Evolutionary conservation across 2,888 invertebrate genomes (phyloP).

Genomic region (Synergus itoensis): DNA sequence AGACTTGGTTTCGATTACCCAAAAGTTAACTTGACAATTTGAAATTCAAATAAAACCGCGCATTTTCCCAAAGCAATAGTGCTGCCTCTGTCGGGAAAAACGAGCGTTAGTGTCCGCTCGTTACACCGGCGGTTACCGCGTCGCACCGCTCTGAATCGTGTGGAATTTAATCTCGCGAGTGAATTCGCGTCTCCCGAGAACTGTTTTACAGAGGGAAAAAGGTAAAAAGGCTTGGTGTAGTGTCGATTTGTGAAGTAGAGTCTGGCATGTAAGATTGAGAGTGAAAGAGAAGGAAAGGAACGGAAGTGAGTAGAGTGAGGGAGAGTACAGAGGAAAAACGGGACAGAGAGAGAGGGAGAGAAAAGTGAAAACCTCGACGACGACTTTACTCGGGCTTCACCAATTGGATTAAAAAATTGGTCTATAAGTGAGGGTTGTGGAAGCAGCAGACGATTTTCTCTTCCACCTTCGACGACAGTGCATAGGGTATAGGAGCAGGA

Average conservation of each 20-base stretch:
- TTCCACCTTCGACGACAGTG: slow-evolving; percentile 33
- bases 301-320: not conserved
- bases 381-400: slow-evolving; percentile 79
- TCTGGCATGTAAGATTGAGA: slow-evolving; percentile 42
- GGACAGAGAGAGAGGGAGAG: slow-evolving; percentile 60
- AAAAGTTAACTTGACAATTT: too few relatives aligned
- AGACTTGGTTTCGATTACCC: too few relatives aligned
- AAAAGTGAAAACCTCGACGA: slow-evolving; percentile 62
- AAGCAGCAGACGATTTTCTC: slow-evolving; percentile 34
- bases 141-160: slow-evolving; percentile 74
- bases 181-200: slow-evolving; percentile 40
- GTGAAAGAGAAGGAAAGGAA: slow-evolving; percentile 25
- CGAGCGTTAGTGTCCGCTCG: too few relatives aligned
- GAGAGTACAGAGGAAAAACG: slow-evolving; percentile 2
- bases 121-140: slow-evolving; percentile 85
- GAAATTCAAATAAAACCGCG: too few relatives aligned
- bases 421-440: slow-evolving; percentile 80
- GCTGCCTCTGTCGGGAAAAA: too few relatives aligned
- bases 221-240: slow-evolving; percentile 57
- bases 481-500: slow-evolving; percentile 45
- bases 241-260: slow-evolving; percentile 38
- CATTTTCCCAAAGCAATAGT: too few relatives aligned
- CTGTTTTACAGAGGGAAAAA: slow-evolving; percentile 71
- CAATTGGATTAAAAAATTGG: slow-evolving; percentile 88
- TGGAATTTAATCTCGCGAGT: slow-evolving; percentile 52